A percentile compares a stretch with the other conserved stretches of the same genome.
These are phyloP conservation scores for Tylochromis polylepis DNA, from an alignment of 2,113 vertebrate genomes.

Conservation along the genomic window DNA sequence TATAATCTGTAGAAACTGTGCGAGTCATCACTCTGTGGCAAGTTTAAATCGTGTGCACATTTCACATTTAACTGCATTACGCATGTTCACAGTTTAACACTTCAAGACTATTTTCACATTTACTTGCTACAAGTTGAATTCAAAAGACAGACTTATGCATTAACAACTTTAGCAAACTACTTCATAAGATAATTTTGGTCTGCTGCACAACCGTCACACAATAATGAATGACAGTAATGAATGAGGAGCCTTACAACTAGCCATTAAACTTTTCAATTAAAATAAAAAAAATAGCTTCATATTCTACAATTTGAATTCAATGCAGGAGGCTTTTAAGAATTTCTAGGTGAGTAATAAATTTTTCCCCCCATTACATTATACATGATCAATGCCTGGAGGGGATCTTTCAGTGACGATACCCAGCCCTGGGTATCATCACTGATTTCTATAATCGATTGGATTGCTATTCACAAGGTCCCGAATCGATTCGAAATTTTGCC, in stretches of 20 bases:
- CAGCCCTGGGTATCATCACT: no score
- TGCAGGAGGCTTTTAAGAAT: background rate
- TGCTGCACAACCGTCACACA: background rate
- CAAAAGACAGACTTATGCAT: background rate
- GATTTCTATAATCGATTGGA: no score
- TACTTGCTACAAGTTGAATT: background rate
- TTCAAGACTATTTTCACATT: background rate
- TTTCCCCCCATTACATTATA: background rate
- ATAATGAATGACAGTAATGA: background rate
- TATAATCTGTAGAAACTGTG: background rate
- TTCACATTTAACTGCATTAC: background rate
- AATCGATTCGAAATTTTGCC: no score
- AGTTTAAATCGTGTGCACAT: background rate
- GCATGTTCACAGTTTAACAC: background rate
- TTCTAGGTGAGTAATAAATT: background rate
- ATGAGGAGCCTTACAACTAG: background rate
- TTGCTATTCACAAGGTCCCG: no score
- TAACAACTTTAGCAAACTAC: background rate
- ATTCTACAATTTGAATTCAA: background rate
- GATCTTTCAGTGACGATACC: no score
- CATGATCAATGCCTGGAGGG: background rate
- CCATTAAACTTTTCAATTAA: background rate
- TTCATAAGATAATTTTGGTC: background rate
- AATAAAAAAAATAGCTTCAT: background rate
- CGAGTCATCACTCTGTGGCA: background rate